A percentile compares a stretch with the other conserved stretches of the same genome.
These are phyloP conservation scores for Urocitellus parryii DNA, from an alignment of 2,113 vertebrate species.

Conservation along the genomic window DNA sequence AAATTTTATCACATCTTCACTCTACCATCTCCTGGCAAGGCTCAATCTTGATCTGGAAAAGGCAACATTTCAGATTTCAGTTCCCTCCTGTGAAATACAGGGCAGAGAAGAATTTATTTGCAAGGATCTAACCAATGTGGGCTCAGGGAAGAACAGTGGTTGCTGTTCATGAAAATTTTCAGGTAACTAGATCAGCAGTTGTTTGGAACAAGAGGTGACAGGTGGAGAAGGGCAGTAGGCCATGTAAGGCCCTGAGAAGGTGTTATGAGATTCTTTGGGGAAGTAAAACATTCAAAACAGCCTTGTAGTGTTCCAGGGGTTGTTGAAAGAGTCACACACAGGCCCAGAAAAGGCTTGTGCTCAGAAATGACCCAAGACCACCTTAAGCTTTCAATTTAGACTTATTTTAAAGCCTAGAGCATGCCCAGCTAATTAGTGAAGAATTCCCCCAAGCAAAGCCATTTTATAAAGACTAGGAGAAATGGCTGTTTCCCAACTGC, in stretches of 20 bases:
- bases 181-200: background rate
- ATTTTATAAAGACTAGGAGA: background rate
- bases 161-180: background rate
- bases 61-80: background rate
- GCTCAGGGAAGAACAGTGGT: background rate
- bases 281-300: background rate
- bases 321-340: background rate
- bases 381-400: background rate
- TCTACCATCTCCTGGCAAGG: background rate
- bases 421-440: background rate
- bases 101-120: background rate
- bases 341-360: background rate
- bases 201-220: background rate
- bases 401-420: background rate
- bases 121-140: background rate
- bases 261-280: background rate
- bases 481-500: background rate
- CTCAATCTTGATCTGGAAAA: background rate
- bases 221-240: background rate
- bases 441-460: background rate
- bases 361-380: background rate
- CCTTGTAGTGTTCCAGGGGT: rapidly evolving
- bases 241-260: background rate
- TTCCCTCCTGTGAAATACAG: background rate
- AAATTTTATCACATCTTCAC: background rate